Conservation (phyloP, 53 echinoderm and acorn worm genomes). For the Holothuria scabra region DNA sequence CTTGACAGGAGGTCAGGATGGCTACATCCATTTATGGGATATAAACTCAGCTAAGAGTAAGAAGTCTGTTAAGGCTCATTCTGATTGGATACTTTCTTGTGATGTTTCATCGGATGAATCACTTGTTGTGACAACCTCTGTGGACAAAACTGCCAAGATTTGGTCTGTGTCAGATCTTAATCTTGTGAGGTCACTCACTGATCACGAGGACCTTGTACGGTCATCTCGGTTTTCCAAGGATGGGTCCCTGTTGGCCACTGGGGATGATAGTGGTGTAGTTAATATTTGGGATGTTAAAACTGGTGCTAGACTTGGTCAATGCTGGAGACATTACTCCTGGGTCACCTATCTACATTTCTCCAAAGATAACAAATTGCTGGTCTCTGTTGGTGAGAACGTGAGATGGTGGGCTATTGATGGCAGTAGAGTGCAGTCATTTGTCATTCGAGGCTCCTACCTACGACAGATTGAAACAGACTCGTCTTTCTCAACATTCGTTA, state of each 20-base stretch:
- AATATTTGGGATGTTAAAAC: conserved; percentile 71
- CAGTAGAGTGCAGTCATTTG: conserved; percentile 76
- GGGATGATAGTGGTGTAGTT: conserved; percentile 74
- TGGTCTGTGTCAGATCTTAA: conserved; percentile 70
- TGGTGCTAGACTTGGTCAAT: conserved; percentile 55
- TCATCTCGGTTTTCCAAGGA: conserved; percentile 82
- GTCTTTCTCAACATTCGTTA: conserved; percentile 75
- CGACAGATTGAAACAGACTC: conserved; percentile 66
- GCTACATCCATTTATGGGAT: conserved; percentile 79
- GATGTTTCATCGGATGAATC: conserved; percentile 77
- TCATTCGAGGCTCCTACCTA: conserved; percentile 79
- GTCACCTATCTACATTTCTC: conserved; percentile 88
- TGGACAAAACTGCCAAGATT: conserved; percentile 79
- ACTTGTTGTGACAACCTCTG: conserved; percentile 73
- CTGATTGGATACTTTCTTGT: conserved; percentile 82
- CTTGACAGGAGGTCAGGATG: conserved; percentile 83
- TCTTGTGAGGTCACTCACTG: conserved; percentile 54
- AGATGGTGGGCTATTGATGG: conserved; percentile 90
- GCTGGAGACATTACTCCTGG: conserved; percentile 82
- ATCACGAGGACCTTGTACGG: conserved; percentile 77
- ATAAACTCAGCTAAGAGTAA: conserved; percentile 43
- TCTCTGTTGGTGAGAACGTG: conserved; percentile 87
- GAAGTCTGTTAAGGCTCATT: conserved; percentile 61
- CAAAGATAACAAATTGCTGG: conserved; percentile 69
- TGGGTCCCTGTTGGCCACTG: conserved; percentile 71